Conservation (phyloP, 2,888 invertebrate species). For the Mythimna albipuncta region DNA sequence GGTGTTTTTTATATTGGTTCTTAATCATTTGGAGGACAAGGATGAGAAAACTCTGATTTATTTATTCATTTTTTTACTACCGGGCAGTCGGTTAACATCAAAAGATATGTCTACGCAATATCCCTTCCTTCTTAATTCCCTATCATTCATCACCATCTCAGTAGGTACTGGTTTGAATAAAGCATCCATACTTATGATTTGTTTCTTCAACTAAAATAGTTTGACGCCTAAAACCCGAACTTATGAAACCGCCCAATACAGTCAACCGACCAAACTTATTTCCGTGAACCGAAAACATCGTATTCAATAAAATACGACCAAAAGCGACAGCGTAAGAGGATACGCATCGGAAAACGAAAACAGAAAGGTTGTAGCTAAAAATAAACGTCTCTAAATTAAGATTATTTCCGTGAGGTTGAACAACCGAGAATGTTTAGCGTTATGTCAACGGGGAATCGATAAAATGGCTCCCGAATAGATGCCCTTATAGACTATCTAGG, state of each 20-base stretch:
- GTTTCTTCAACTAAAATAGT: slow-evolving; percentile 6
- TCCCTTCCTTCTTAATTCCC: not conserved
- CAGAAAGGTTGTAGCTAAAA: slow-evolving; percentile 58
- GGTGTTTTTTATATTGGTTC: not conserved
- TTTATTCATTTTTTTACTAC: not conserved
- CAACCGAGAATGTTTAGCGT: slow-evolving; percentile 54
- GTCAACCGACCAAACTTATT: slow-evolving; percentile 28
- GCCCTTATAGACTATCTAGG: slow-evolving; percentile 26
- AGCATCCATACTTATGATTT: not conserved
- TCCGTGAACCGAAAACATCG: slow-evolving; percentile 36
- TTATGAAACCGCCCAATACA: not conserved
- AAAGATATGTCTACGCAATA: not conserved
- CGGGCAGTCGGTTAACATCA: not conserved
- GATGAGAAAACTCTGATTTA: not conserved
- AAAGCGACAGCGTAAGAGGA: slow-evolving; percentile 52
- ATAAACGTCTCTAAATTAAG: slow-evolving; percentile 61
- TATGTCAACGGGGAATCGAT: slow-evolving; percentile 60
- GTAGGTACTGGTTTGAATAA: not conserved
- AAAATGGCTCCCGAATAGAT: slow-evolving; percentile 27
- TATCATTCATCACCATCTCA: not conserved
- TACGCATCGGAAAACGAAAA: slow-evolving; percentile 49
- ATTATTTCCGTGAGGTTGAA: slow-evolving; percentile 66
- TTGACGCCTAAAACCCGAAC: not conserved
- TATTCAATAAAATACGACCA: slow-evolving; percentile 39
- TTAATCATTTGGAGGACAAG: not conserved